Evolutionary conservation across 2,113 vertebrate species (phyloP).

Genomic region (Eurystomus gularis): DNA sequence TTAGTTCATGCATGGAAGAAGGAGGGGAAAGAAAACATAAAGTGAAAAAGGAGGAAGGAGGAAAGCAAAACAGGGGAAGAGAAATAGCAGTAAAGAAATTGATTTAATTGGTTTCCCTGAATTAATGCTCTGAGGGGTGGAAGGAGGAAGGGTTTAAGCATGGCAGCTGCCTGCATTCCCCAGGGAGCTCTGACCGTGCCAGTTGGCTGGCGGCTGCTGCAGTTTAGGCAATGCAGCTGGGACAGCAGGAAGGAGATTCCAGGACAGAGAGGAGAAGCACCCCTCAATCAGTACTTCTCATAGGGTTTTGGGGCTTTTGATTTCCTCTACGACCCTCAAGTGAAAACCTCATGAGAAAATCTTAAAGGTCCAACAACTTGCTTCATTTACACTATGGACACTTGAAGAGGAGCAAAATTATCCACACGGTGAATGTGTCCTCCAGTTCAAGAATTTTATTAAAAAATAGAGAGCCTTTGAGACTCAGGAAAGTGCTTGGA

Average conservation of each 20-base stretch:
- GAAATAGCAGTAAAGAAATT: background rate
- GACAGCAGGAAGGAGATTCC: background rate
- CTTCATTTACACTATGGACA: background rate
- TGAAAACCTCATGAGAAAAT: background rate
- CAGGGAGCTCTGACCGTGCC: background rate
- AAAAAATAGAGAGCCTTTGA: background rate
- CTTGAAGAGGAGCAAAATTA: background rate
- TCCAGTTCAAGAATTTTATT: background rate
- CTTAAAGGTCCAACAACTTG: background rate
- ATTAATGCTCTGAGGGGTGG: background rate
- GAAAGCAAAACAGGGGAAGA: background rate
- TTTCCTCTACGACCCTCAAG: background rate
- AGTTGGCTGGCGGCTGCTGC: background rate
- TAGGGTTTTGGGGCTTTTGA: background rate
- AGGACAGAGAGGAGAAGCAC: background rate
- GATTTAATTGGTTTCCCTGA: background rate
- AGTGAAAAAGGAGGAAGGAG: background rate
- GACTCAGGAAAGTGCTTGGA: background rate
- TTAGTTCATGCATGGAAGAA: slow-evolving; percentile 44
- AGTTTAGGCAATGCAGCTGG: background rate
- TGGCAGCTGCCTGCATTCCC: background rate
- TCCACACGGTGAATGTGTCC: background rate
- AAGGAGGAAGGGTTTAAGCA: background rate
- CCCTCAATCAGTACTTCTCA: background rate
- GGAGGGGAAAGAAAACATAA: background rate